Base-by-base conservation (phyloP, 2,797 vertebrate species). In the Halcyon badia region DNA sequence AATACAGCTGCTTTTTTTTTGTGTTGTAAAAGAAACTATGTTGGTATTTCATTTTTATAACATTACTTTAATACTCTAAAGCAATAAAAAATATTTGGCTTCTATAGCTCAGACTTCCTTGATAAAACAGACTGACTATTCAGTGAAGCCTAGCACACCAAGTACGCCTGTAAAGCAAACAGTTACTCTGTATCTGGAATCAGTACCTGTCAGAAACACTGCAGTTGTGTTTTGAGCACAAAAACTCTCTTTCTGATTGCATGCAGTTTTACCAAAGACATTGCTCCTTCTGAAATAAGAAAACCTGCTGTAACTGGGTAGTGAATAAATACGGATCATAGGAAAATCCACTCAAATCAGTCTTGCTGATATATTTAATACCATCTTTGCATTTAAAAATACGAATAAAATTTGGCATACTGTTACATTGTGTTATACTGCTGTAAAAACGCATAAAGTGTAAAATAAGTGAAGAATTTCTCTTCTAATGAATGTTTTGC, bases 11-110 rank as follows among this genome's bases (percentile, higher is more conserved):
- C 31, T 77, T 82, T 90, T 94, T 82, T 90, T 94, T 89, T 87
- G 31, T 79, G 6, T 39, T 90, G 78, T 78, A 86, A 91, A 93
- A 58, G 7, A 72, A 91, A 66, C 86, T 79, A 41, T 61, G 15
- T 52, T 91, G 16, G 18, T 81, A 56, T 14, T 92, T 91, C 82
- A 70, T 94, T 90, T 92, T 83, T 78, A 22, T 58, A 83, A 62
- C 37, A 49, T 64, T 70, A 60, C 51, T 89, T 42, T 58, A 70
- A 54, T 28, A 48, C 35, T 48, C 52, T n/a, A 56, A 91, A 88
- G 28, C n/a, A 69, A 51, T 56, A 19, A 33, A 73, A 93, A 77
- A 60, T 13, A 64, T 1, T 64, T 42, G 11, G 33, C n/a, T 68
- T 90, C 60, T 87, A 14, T 90, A 91, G 35, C 26, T 88, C 79